Conservation (phyloP, 1,140 invertebrate species). For the Neotoxoptera formosana region DNA sequence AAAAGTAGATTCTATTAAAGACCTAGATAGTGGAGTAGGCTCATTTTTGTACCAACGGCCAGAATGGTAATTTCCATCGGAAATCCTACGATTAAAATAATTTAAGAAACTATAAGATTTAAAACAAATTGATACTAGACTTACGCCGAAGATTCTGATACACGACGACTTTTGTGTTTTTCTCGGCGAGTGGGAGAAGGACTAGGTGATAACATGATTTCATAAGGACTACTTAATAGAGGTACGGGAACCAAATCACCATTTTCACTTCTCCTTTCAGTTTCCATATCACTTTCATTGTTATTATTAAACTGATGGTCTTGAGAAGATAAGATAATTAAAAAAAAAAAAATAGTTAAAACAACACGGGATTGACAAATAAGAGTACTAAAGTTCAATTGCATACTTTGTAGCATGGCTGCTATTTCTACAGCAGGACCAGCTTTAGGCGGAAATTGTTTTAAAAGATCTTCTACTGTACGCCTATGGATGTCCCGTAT, state of each 20-base stretch:
- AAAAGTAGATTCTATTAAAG: constrained; percentile 49
- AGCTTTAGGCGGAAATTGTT: constrained; percentile 87
- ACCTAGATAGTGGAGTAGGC: constrained; percentile 34
- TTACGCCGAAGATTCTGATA: constrained; percentile 68
- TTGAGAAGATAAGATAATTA: neutral
- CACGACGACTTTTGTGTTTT: constrained; percentile 63
- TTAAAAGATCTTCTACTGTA: constrained; percentile 87
- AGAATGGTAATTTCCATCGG: constrained; percentile 34
- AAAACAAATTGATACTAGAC: neutral
- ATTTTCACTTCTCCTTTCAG: constrained; percentile 61
- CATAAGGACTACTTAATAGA: constrained; percentile 71
- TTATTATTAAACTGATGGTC: constrained; percentile 52
- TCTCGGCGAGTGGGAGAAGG: constrained; percentile 71
- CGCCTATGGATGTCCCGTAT: constrained; percentile 79
- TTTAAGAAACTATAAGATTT: neutral
- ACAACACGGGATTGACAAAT: neutral
- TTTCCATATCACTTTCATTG: constrained; percentile 49
- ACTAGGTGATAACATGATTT: constrained; percentile 67
- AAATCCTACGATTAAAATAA: neutral
- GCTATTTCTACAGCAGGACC: constrained; percentile 69
- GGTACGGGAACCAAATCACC: constrained; percentile 69
- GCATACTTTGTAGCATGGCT: constrained; percentile 46
- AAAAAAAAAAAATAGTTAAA: neutral
- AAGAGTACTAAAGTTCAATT: neutral
- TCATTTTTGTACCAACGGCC: constrained; percentile 42